Percentiles rank a stretch among this genome's conserved stretches.
Evolutionary conservation across 2,797 vertebrate genomes (phyloP).

Genomic region (Neomorphus geoffroyi): DNA sequence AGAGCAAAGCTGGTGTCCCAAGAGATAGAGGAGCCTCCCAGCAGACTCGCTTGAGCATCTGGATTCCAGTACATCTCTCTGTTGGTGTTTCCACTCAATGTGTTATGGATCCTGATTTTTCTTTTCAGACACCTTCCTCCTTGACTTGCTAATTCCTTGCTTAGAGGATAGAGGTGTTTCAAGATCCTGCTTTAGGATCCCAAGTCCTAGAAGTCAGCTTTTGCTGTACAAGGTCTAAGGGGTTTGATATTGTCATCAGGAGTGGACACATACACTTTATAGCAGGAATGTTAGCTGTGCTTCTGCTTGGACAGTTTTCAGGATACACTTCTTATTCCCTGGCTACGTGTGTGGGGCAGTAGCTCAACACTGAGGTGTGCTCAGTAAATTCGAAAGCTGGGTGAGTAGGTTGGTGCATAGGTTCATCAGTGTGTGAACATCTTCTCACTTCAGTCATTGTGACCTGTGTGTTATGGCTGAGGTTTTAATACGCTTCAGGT

Average conservation of each 20-base stretch:
- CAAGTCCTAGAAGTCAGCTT: not conserved
- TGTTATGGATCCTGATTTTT: not conserved
- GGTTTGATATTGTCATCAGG: not conserved
- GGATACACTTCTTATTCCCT: fast-evolving
- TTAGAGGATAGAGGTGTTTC: not conserved
- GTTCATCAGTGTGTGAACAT: fast-evolving
- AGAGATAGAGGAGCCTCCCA: not conserved
- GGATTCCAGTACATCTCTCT: not conserved
- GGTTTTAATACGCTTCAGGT: not conserved
- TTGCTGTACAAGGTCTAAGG: not conserved
- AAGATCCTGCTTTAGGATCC: not conserved
- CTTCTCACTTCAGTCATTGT: not conserved
- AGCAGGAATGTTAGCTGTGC: not conserved
- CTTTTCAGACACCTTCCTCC: not conserved
- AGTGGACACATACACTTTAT: fast-evolving
- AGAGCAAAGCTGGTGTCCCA: not conserved
- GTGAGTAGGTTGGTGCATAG: not conserved
- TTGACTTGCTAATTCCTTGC: not conserved
- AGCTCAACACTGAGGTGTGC: not conserved
- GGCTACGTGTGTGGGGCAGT: not conserved
- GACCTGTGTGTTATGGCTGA: fast-evolving
- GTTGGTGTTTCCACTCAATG: not conserved
- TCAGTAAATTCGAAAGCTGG: not conserved
- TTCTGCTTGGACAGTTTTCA: not conserved
- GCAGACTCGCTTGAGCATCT: not conserved